Base-by-base conservation (phyloP, 2,797 vertebrate species). In the Zenarchopterus dispar region DNA sequence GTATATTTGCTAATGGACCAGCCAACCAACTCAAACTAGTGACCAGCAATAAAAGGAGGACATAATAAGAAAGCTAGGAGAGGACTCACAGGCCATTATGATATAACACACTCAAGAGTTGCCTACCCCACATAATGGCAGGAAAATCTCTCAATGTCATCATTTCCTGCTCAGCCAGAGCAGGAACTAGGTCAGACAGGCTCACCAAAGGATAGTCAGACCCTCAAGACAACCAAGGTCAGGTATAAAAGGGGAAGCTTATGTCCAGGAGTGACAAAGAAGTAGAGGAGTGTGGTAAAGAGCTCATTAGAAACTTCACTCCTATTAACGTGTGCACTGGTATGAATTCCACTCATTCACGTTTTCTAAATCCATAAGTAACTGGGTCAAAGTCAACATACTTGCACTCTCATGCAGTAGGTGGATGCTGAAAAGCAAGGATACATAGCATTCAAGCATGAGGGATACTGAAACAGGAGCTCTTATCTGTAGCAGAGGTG, bases 61-160 rank as follows among this genome's bases (percentile, higher is more conserved):
- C 33, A 52, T 21, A 56, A 18, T 0, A 16, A 67, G 26, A 72
- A 64, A 77, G 63, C 47, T 46, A 67, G 33, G 13, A 52, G 1
- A 28, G 24, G 23, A 41, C 24, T 48, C 68, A 76, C 56, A 33
- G 65, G 46, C 73, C 1, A 10, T 60, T 75, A 80, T 13, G 18
- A 76, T 66, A 84, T 49, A 82, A 67, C 67, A 53, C 87, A 67
- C 77, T 63, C 72, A 75, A n/a, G 80, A 86, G 73, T 77, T 85
- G 75, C 67, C 78, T 67, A 75, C 69, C 31, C 71, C 53, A 82
- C 80, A 88, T 88, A 90, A 88, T 88, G 64, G 63, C 85, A 88
- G 86, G 85, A 90, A 90, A 88, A 82, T 71, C 59, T 80, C 82
- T 84, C 77, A 70, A 75, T 87, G 85, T 88, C 86, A 85, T 85